Base-by-base conservation (phyloP, 2,888 invertebrate species). In the Stratiomys singularior region DNA sequence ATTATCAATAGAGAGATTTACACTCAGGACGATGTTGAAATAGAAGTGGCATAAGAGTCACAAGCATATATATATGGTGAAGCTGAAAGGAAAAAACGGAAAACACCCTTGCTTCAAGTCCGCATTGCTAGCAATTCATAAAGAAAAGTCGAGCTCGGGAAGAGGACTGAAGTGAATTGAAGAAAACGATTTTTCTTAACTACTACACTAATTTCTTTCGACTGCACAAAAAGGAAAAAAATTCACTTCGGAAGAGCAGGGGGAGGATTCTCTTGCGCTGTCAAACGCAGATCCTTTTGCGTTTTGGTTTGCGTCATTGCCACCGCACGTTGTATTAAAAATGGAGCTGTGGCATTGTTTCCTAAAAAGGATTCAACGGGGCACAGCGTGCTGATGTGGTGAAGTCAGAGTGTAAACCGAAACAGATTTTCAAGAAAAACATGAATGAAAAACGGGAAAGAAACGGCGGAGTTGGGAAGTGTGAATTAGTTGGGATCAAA, bases 151-250 rank as follows among this genome's bases (percentile, higher is more conserved):
- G 9, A 46, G 47, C 5, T 13, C 69, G 63, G n/a, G 44, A 78
- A 77, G 58, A 76, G 78, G 46, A 79, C 69, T 76, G 71, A 63
- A 69, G 37, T 30, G 13, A 71, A 78, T 30, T 27, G 52, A 77
- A 72, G 27, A 37, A 77, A 78, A 63, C 9, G 37, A 37, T 37
- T 37, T 37, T 64, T 78, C 78, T 67, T 56, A 56, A 77, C 77
- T 77, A 69, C 72, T 64, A 63, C 58, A 74, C 76, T 27, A 66
- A 78, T 76, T 78, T 76, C 76, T 72, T 76, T 58, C 27, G 9
- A 37, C 37, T 37, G 37, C n/a, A 58, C 63, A 46, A 63, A 58
- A 37, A 76, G 23, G 66, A 72, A 72, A 76, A 64, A 77, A 77
- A 74, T 21, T 74, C 77, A 78, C 79, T 37, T 3, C 9, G 37